A percentile compares a stretch with the other conserved stretches of the same genome.
phyloP scores from a whole-genome alignment of 1,140 invertebrate species.

The Nasonia longicornis region DNA sequence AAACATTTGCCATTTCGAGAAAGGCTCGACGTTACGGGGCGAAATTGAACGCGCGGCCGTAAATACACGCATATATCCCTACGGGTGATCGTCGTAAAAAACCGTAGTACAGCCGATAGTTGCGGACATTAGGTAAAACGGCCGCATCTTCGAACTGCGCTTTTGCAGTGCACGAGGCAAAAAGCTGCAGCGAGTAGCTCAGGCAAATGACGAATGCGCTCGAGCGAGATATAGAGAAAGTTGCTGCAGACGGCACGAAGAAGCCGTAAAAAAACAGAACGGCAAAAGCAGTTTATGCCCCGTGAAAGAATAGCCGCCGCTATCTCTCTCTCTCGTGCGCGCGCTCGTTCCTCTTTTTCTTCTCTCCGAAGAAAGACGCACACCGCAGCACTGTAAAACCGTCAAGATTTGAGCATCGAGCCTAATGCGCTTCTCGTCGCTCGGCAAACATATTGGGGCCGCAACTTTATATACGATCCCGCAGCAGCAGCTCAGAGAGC shows the following conservation, averaged over 20 bases:
- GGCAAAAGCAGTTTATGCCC: neutral
- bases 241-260: constrained; percentile 2
- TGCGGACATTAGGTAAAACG: constrained; percentile 12
- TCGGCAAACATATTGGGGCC: no score
- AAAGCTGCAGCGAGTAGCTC: neutral
- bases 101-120: neutral
- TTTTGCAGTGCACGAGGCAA: neutral
- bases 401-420: constrained; percentile 1
- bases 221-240: constrained; percentile 10
- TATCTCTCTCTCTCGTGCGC: neutral
- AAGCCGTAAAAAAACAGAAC: constrained; percentile 5
- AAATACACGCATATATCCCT: neutral
- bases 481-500: no score
- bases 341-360: neutral
- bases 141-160: neutral
- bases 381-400: neutral
- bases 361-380: neutral
- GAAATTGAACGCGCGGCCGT: neutral
- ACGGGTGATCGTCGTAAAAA: neutral
- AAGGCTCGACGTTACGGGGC: neutral
- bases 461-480: no score
- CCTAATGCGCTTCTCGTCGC: neutral
- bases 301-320: neutral
- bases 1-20: constrained; percentile 2
- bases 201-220: neutral